Conservation (phyloP, 2,797 vertebrate species). For the Borostomias antarcticus region DNA sequence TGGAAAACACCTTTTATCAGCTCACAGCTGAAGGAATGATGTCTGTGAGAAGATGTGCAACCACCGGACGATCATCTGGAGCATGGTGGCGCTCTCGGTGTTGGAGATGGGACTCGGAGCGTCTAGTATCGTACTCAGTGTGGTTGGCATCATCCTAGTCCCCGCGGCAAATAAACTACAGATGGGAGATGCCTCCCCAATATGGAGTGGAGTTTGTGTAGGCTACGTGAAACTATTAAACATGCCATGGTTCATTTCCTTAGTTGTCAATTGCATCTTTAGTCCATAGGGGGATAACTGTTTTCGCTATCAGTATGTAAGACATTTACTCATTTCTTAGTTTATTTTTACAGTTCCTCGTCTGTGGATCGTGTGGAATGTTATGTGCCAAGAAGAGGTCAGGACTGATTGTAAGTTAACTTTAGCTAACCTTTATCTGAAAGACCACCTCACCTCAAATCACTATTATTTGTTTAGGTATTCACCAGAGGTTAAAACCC, state of each 20-base stretch:
- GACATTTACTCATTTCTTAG: not conserved
- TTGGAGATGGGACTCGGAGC: conserved; percentile 86
- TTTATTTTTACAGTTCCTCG: conserved; percentile 77
- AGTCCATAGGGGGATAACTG: no score
- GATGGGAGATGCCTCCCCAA: conserved; percentile 69
- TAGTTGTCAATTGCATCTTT: not conserved
- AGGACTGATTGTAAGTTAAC: conserved; percentile 82
- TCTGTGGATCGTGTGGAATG: conserved; percentile 85
- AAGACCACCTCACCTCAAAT: not conserved
- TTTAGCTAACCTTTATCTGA: not conserved
- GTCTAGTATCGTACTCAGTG: conserved; percentile 84
- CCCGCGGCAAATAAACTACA: conserved; percentile 76
- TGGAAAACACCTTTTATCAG: conserved; percentile 2
- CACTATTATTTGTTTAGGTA: no score
- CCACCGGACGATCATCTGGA: conserved; percentile 83
- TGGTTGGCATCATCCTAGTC: conserved; percentile 81
- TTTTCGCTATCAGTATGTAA: not conserved
- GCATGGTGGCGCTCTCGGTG: conserved; percentile 84
- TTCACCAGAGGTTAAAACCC: no score
- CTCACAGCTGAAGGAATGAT: conserved; percentile 77
- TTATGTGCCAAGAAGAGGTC: conserved; percentile 86
- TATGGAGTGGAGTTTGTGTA: conserved; percentile 90
- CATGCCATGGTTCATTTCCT: not conserved
- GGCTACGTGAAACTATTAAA: conserved; percentile 67
- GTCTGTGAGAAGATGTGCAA: conserved; percentile 80